Evolutionary conservation across 2,797 vertebrate genomes (phyloP).

Genomic region (Oryzias dopingdopingensis): DNA sequence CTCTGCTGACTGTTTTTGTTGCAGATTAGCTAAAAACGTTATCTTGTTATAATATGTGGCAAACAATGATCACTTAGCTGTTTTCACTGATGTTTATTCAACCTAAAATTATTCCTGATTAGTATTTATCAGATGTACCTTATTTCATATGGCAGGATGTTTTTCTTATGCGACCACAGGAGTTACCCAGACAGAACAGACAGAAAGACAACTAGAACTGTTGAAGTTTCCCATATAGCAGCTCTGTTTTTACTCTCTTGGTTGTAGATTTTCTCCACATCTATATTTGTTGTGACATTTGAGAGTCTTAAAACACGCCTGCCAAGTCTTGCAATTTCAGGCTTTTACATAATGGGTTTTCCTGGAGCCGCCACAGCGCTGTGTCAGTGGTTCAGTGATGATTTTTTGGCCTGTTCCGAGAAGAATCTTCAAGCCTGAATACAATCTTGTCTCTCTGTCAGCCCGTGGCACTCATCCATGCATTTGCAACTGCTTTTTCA

Average conservation of each 20-base stretch:
- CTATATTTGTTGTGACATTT: constrained; percentile 10
- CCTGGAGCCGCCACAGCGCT: constrained; percentile 3
- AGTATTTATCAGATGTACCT: too few relatives aligned
- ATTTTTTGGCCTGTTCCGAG: constrained; percentile 27
- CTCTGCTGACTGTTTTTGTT: constrained; percentile 36
- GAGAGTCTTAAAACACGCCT: constrained; percentile 7
- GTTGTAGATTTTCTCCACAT: constrained; percentile 4
- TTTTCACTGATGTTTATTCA: too few relatives aligned
- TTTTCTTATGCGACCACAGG: too few relatives aligned
- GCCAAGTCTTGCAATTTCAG: constrained; percentile 25
- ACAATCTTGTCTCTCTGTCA: constrained; percentile 11
- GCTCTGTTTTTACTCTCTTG: neutral
- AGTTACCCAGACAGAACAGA: too few relatives aligned
- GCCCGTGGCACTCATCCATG: constrained; percentile 26
- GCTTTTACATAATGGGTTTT: constrained; percentile 29
- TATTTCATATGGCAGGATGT: too few relatives aligned
- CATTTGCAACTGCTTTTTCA: constrained; percentile 71
- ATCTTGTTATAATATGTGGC: too few relatives aligned
- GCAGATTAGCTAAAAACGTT: too few relatives aligned
- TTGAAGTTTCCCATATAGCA: too few relatives aligned
- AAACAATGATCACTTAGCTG: too few relatives aligned
- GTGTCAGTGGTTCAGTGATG: constrained; percentile 28
- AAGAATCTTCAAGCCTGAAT: constrained; percentile 24
- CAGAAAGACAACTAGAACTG: too few relatives aligned
- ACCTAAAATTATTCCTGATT: too few relatives aligned